Percentiles rank a stretch among this genome's conserved stretches.
These are phyloP conservation scores for Smithornis capensis DNA, from an alignment of 2,113 vertebrate genomes.

Conservation along the genomic window DNA sequence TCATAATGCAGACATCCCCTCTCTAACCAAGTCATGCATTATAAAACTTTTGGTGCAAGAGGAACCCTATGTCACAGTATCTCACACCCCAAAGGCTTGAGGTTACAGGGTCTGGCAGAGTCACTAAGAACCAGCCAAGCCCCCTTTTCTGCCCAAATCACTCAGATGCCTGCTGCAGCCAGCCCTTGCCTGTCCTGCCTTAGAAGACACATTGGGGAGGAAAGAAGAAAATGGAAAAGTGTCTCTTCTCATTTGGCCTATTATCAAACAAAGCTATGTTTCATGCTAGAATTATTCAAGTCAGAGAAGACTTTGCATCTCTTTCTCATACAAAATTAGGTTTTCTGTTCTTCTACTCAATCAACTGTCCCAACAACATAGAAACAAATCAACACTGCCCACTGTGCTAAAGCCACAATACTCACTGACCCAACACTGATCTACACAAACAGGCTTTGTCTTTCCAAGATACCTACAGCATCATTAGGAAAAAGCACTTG, in stretches of 20 bases:
- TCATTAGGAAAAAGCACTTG: not conserved
- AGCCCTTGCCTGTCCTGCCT: not conserved
- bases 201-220: not conserved
- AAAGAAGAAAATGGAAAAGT: not conserved
- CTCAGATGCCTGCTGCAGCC: not conserved
- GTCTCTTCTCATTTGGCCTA: not conserved
- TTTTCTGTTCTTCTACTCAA: not conserved
- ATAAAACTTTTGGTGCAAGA: not conserved
- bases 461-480: not conserved
- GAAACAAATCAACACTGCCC: not conserved
- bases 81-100: not conserved
- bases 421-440: rapidly evolving
- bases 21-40: not conserved
- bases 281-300: not conserved
- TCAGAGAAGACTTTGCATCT: not conserved
- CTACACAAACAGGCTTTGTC: not conserved
- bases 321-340: not conserved
- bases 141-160: not conserved
- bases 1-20: not conserved
- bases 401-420: rapidly evolving
- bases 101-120: too few relatives aligned
- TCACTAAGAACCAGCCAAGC: not conserved
- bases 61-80: not conserved
- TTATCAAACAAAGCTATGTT: not conserved
- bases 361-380: not conserved